phyloP scores from a whole-genome alignment of 2,888 invertebrate genomes.

The Petrolisthes cinctipes region DNA sequence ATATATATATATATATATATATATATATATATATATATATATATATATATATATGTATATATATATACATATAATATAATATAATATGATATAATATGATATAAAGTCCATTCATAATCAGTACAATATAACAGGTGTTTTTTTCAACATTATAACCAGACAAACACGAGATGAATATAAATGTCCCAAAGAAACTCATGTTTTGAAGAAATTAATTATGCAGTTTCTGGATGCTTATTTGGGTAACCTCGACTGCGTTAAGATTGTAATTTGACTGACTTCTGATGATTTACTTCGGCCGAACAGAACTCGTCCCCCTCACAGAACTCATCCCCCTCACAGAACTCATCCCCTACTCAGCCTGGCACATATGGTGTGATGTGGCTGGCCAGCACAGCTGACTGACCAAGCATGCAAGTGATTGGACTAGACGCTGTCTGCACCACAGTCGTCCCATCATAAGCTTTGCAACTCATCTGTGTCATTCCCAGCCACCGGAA shows the following conservation, averaged over 20 bases:
- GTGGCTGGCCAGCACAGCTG: conserved; percentile 12
- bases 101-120: neutral
- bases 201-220: too few relatives aligned
- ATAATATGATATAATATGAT: neutral
- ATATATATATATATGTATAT: conserved; percentile 1
- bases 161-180: too few relatives aligned
- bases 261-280: too few relatives aligned
- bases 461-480: conserved; percentile 29
- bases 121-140: too few relatives aligned
- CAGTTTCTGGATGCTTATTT: too few relatives aligned
- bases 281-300: too few relatives aligned
- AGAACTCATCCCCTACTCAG: neutral
- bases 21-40: conserved; percentile 16
- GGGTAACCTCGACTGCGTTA: too few relatives aligned
- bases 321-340: too few relatives aligned
- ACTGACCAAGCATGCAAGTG: conserved; percentile 36
- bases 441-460: conserved; percentile 9
- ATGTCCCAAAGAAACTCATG: too few relatives aligned
- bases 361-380: neutral
- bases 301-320: too few relatives aligned
- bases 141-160: too few relatives aligned
- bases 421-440: conserved; percentile 8
- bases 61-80: neutral
- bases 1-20: conserved; percentile 7
- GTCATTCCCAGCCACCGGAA: conserved; percentile 20